phyloP scores from a whole-genome alignment of 2,113 vertebrate genomes.

The Macrotus californicus region DNA sequence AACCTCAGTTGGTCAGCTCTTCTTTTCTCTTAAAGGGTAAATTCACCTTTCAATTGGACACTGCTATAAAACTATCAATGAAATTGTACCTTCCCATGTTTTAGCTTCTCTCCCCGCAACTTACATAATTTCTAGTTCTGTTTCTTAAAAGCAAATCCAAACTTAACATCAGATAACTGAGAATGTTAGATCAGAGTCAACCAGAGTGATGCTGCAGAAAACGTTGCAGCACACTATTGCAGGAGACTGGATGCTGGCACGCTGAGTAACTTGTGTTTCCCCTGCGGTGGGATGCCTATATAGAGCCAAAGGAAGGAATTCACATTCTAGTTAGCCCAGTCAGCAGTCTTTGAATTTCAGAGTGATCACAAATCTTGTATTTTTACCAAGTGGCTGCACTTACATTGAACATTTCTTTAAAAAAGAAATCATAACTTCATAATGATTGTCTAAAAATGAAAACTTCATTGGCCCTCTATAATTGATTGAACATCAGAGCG shows the following conservation, averaged over 20 bases:
- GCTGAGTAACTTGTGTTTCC: slow-evolving; percentile 42
- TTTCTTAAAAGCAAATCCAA: slow-evolving; percentile 8
- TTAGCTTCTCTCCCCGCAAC: neutral
- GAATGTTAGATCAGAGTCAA: slow-evolving; percentile 34
- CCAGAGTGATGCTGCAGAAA: slow-evolving; percentile 33
- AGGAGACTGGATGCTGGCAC: neutral
- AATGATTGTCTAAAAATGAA: neutral
- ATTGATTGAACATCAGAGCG: neutral
- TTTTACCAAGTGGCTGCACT: slow-evolving; percentile 38
- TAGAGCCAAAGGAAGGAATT: slow-evolving; percentile 45
- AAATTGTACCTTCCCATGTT: neutral
- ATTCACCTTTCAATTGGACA: slow-evolving; percentile 82
- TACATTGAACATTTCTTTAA: neutral
- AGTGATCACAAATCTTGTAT: slow-evolving; percentile 23
- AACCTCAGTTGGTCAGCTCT: slow-evolving; percentile 44
- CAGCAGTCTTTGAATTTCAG: slow-evolving; percentile 51
- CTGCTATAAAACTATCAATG: slow-evolving; percentile 23
- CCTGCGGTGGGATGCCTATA: slow-evolving; percentile 20
- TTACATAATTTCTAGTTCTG: slow-evolving; percentile 10
- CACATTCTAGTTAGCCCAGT: slow-evolving; percentile 25
- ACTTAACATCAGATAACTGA: slow-evolving; percentile 1
- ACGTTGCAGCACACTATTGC: neutral
- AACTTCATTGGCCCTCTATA: neutral
- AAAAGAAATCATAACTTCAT: neutral
- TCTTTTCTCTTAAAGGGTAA: slow-evolving; percentile 38